Conservation (phyloP, 2,113 vertebrate genomes). For the mouse (Mus musculus) region GRCm39 chr1:191272001-191272500, state of each 20-base stretch:
- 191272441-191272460: conserved; percentile 33
- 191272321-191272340: conserved; percentile 46
- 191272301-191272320: conserved; percentile 30
- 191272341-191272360: conserved; percentile 20
- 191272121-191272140: neutral
- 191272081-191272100: neutral
- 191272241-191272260: neutral
- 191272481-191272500: conserved; percentile 52
- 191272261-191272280: neutral
- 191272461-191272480: conserved; percentile 39
- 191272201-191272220: neutral
- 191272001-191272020: conserved; percentile 5
- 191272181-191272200: neutral
- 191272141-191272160: neutral
- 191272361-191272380: conserved; percentile 25
- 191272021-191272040: conserved; percentile 15
- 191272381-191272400: conserved; percentile 6
- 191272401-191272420: neutral
- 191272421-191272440: neutral
- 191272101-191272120: neutral
- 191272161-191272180: neutral
- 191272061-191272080: neutral
- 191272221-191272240: neutral
- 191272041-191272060: neutral
- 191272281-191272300: neutral